Conservation (phyloP, 2,113 vertebrate species). For the Coptodon rendalli region DNA sequence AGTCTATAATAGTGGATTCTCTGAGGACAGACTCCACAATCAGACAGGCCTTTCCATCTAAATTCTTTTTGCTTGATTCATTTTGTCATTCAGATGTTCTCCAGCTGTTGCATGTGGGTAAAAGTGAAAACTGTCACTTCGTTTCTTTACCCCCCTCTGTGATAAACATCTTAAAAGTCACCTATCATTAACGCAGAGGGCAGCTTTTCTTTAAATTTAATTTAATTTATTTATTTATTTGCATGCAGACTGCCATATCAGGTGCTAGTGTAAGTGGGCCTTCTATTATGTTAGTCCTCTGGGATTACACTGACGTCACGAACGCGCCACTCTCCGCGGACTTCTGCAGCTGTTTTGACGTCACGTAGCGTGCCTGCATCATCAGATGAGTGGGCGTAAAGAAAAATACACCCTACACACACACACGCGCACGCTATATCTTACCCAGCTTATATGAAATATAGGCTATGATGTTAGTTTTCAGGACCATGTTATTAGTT, state of each 20-base stretch:
- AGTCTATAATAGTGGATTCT: background rate
- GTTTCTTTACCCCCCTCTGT: background rate
- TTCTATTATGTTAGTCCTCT: background rate
- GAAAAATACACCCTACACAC: background rate
- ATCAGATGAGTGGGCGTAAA: background rate
- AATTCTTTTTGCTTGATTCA: background rate
- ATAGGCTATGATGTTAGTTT: background rate
- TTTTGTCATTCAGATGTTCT: background rate
- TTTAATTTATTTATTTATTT: accelerated
- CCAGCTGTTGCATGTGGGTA: background rate
- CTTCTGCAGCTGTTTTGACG: slow-evolving; percentile 53
- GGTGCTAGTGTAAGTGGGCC: background rate
- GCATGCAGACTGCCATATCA: background rate
- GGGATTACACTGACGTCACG: slow-evolving; percentile 43
- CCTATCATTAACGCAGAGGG: background rate
- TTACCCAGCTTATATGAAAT: background rate
- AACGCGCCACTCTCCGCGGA: slow-evolving; percentile 22
- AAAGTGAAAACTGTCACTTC: background rate
- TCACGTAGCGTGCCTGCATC: slow-evolving; percentile 22
- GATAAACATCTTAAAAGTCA: background rate
- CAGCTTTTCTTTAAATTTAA: background rate
- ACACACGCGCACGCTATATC: background rate
- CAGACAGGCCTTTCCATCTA: background rate
- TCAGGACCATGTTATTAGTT: accelerated
- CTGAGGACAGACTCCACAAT: background rate